Evolutionary conservation across 1,140 invertebrate genomes (phyloP).

Genomic region (Potamilus streckersoni): DNA sequence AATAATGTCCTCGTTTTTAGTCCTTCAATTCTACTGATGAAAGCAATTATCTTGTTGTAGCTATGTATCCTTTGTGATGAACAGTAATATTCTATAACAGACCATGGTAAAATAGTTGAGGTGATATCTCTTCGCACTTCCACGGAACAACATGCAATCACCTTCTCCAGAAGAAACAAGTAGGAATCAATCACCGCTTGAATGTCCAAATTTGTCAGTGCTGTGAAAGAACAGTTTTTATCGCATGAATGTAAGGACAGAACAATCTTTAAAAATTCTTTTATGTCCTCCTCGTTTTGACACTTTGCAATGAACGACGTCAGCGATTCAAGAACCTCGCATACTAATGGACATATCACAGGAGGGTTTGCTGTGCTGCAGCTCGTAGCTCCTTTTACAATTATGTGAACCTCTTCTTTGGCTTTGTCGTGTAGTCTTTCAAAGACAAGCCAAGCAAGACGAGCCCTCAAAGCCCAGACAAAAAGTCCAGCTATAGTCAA

Average conservation of each 20-base stretch:
- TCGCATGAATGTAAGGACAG: conserved; percentile 36
- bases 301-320: conserved; percentile 42
- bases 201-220: conserved; percentile 36
- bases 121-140: conserved; percentile 32
- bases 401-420: conserved; percentile 31
- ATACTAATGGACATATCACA: conserved; percentile 33
- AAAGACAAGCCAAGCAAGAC: conserved; percentile 42
- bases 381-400: conserved; percentile 26
- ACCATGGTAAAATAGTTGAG: conserved; percentile 38
- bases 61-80: conserved; percentile 41
- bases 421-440: conserved; percentile 45
- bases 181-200: conserved; percentile 31
- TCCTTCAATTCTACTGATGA: conserved; percentile 40
- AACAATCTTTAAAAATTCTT: conserved; percentile 34
- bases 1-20: conserved; percentile 7
- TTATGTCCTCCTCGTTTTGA: conserved; percentile 42
- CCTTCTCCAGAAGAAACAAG: conserved; percentile 35
- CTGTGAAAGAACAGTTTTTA: conserved; percentile 31
- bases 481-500: conserved; percentile 44
- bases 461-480: conserved; percentile 38
- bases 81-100: conserved; percentile 41
- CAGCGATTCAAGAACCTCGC: conserved; percentile 35
- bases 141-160: conserved; percentile 32
- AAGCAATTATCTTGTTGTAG: conserved; percentile 43
- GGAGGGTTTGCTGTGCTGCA: conserved; percentile 20